Evolutionary conservation across 2,113 vertebrate species (phyloP).

Genomic region (Andinoacara biseriatus): DNA sequence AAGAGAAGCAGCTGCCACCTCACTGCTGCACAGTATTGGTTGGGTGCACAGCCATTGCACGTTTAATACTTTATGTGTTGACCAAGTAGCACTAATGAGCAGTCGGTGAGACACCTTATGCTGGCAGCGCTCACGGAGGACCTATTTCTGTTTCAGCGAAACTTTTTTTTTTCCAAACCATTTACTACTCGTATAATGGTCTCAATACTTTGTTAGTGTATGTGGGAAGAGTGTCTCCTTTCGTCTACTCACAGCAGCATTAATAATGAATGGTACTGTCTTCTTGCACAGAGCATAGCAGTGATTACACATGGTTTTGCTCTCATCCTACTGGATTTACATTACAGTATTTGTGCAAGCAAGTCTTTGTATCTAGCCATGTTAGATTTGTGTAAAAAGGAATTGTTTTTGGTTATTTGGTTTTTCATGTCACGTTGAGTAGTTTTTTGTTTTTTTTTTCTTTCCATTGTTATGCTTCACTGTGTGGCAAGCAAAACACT

Average conservation of each 20-base stretch:
- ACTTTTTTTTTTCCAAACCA: constrained; percentile 35
- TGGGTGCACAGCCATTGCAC: constrained; percentile 34
- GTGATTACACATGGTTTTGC: constrained; percentile 18
- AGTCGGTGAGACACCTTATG: constrained; percentile 45
- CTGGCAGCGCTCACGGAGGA: constrained; percentile 38
- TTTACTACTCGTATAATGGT: constrained; percentile 41
- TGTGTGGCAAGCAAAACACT: background rate
- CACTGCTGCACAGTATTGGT: constrained; percentile 38
- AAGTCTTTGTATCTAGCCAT: background rate
- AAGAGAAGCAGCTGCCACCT: constrained; percentile 58
- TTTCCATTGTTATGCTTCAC: background rate
- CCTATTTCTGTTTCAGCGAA: constrained; percentile 49
- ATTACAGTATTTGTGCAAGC: background rate
- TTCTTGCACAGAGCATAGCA: background rate
- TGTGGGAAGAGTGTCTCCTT: constrained; percentile 12
- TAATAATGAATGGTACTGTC: constrained; percentile 40
- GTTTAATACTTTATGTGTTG: constrained; percentile 66
- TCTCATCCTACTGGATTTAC: background rate
- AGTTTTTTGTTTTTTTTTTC: background rate
- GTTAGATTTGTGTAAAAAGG: constrained; percentile 1
- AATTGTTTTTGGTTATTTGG: background rate
- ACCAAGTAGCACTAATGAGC: constrained; percentile 71
- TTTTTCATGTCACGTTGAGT: background rate
- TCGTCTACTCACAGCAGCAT: constrained; percentile 12
- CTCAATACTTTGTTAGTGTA: constrained; percentile 40